Evolutionary conservation across 2,113 vertebrate species (phyloP).

Genomic region (Dicerorhinus sumatrensis): DNA sequence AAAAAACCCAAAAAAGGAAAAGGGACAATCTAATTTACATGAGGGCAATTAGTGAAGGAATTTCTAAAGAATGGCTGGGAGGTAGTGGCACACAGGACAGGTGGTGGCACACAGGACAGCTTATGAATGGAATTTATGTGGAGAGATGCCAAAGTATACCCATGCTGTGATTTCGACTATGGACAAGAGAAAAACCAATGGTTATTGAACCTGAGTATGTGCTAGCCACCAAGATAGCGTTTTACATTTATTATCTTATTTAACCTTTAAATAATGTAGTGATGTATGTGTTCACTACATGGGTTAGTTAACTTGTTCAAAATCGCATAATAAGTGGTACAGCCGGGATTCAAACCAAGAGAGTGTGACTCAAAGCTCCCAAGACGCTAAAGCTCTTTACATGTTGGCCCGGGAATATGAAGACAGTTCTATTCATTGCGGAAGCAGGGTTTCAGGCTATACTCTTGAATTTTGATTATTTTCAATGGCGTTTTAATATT

Average conservation of each 20-base stretch:
- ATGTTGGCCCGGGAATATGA: background rate
- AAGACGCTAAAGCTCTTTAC: background rate
- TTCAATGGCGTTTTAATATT: background rate
- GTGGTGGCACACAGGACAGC: no score
- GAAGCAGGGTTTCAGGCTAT: background rate
- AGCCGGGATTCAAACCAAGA: background rate
- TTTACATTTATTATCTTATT: background rate
- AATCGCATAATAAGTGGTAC: background rate
- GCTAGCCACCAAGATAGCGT: no score
- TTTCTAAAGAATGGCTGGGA: background rate
- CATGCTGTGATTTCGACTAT: background rate
- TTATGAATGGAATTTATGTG: background rate
- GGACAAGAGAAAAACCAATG: background rate
- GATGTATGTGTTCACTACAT: background rate
- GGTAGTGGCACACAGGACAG: background rate
- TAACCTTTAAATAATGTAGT: background rate
- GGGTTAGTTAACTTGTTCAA: background rate
- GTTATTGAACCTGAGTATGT: background rate
- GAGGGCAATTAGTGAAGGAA: background rate
- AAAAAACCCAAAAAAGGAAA: background rate
- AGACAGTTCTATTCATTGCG: background rate
- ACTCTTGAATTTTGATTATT: background rate
- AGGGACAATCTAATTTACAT: background rate
- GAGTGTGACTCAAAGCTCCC: background rate
- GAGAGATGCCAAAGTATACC: background rate